These are phyloP conservation scores for Babyrousa celebensis DNA, from an alignment of 2,797 vertebrate genomes.

Conservation along the genomic window DNA sequence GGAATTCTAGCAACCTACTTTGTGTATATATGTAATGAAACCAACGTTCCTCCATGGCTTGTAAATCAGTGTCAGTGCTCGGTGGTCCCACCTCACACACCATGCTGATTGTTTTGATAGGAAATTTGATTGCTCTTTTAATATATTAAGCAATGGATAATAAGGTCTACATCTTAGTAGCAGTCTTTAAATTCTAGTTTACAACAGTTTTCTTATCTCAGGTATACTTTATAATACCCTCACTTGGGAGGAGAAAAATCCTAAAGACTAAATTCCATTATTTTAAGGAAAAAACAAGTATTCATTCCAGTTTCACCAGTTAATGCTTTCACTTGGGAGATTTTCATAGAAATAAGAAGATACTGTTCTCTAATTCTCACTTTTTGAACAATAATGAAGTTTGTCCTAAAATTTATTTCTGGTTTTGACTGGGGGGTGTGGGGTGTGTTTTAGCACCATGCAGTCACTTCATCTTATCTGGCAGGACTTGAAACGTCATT, in stretches of 20 bases:
- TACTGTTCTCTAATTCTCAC: slow-evolving; percentile 11
- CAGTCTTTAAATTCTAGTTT: slow-evolving; percentile 65
- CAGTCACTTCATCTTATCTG: slow-evolving; percentile 18
- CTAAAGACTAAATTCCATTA: slow-evolving; percentile 48
- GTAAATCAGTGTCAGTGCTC: slow-evolving; percentile 29
- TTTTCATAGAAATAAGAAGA: slow-evolving; percentile 37
- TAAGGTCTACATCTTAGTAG: slow-evolving; percentile 41
- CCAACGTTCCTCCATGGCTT: neutral
- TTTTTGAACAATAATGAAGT: slow-evolving; percentile 43
- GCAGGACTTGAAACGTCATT: slow-evolving; percentile 67
- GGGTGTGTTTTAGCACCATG: neutral
- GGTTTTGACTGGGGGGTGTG: neutral
- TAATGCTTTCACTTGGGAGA: neutral
- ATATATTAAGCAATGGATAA: slow-evolving; percentile 59
- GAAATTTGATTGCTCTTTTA: slow-evolving; percentile 58
- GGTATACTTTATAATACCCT: slow-evolving; percentile 30
- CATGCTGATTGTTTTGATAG: neutral
- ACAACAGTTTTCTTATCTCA: slow-evolving; percentile 28
- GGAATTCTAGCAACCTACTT: slow-evolving; percentile 7
- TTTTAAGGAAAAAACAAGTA: slow-evolving; percentile 34
- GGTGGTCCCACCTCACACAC: slow-evolving; percentile 41
- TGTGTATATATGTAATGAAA: neutral
- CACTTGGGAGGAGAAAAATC: slow-evolving; percentile 55
- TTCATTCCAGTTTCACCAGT: neutral
- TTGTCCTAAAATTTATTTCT: slow-evolving; percentile 31